phyloP scores from a whole-genome alignment of 30 jellyfish, hydroid and myxozoan species.

The Pelagia noctiluca region DNA sequence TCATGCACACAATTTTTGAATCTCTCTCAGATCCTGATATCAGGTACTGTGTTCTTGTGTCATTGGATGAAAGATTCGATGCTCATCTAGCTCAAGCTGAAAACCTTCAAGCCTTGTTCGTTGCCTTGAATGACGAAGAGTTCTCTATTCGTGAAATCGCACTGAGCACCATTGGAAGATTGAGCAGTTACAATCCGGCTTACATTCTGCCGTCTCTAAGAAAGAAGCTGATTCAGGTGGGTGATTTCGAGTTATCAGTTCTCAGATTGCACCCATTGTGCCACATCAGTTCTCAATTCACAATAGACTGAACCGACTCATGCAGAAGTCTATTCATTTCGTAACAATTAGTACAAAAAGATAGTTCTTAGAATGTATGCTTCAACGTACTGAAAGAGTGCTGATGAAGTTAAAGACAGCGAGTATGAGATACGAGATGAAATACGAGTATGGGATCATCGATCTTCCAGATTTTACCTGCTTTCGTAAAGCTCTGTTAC shows the following conservation, averaged over 20 bases:
- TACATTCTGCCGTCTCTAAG: conserved; percentile 93
- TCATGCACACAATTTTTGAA: no score
- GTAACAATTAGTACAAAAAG: no score
- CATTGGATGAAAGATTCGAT: conserved; percentile 92
- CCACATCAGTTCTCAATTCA: background rate
- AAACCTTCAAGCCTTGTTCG: conserved; percentile 89
- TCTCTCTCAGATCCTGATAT: conserved; percentile 85
- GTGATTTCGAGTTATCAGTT: background rate
- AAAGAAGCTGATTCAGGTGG: conserved; percentile 88
- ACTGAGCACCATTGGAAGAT: conserved; percentile 89
- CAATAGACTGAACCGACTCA: background rate
- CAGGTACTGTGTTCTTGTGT: conserved; percentile 85
- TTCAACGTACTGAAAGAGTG: no score
- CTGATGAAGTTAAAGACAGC: no score
- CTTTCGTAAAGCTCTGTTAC: no score
- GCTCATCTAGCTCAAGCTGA: conserved; percentile 98
- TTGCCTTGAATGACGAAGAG: conserved; percentile 95
- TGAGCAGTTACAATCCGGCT: conserved; percentile 93
- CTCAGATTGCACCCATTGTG: background rate
- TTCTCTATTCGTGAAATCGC: conserved; percentile 91
- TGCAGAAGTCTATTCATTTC: no score
- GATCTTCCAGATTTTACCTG: no score
- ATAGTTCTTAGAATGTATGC: no score
- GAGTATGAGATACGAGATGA: no score
- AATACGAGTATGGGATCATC: no score